These are phyloP conservation scores for Nemotelus pantherinus DNA, from an alignment of 2,888 invertebrate genomes.

Conservation along the genomic window DNA sequence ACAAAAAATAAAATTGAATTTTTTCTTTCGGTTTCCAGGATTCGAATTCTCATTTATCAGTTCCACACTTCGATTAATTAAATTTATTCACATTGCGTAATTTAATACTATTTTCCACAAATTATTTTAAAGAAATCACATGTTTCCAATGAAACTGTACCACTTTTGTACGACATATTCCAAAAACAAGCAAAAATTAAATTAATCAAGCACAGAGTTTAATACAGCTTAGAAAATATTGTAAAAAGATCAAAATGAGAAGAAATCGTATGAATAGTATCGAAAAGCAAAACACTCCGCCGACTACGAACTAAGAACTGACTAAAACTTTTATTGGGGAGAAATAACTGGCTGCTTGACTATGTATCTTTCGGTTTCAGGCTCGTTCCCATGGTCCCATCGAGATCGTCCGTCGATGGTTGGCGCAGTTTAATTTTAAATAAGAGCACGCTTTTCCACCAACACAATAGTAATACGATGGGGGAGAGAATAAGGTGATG, in stretches of 20 bases:
- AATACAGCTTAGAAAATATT: background rate
- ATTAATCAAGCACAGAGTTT: background rate
- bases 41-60: background rate
- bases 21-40: background rate
- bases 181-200: background rate
- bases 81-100: background rate
- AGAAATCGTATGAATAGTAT: constrained; percentile 25
- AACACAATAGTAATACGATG: background rate
- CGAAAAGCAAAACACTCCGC: constrained; percentile 45
- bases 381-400: background rate
- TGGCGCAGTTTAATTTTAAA: constrained; percentile 26
- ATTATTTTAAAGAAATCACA: background rate
- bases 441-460: constrained; percentile 17
- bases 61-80: background rate
- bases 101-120: background rate
- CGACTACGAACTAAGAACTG: constrained; percentile 49
- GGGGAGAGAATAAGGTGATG: background rate
- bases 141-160: background rate
- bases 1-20: background rate
- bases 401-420: background rate
- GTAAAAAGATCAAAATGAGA: constrained; percentile 35
- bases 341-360: background rate
- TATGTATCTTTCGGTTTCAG: background rate
- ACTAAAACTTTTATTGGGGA: constrained; percentile 34
- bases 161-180: background rate